Percentiles rank a stretch among this genome's conserved stretches.
Conservation (phyloP, 2,797 vertebrate genomes). For the Lutjanus campechanus region DNA sequence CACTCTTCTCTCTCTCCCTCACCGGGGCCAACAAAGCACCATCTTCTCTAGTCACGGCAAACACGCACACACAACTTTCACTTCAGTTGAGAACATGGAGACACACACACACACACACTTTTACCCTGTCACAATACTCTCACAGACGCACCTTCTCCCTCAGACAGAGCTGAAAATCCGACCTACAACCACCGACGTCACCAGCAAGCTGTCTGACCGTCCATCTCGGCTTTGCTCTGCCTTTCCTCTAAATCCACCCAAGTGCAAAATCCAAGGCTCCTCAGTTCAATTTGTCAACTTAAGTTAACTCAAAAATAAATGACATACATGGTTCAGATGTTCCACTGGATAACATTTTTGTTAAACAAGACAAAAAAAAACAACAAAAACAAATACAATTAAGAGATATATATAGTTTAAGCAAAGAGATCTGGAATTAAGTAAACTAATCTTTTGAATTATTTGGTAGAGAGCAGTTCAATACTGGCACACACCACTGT, state of each 20-base stretch:
- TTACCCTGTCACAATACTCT: conserved; percentile 65
- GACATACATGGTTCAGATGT: conserved; percentile 73
- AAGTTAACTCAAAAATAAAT: conserved; percentile 65
- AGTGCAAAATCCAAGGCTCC: conserved; percentile 88
- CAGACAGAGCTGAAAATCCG: conserved; percentile 46
- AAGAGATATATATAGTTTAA: conserved; percentile 71
- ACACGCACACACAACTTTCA: conserved; percentile 37
- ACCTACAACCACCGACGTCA: conserved; percentile 16
- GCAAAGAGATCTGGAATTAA: conserved; percentile 85
- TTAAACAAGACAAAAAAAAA: conserved; percentile 72
- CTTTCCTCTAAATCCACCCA: conserved; percentile 68
- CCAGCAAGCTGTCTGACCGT: neutral
- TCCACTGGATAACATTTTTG: conserved; percentile 76
- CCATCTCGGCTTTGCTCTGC: conserved; percentile 23
- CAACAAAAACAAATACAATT: conserved; percentile 33
- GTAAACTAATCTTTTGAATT: conserved; percentile 85
- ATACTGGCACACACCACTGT: conserved; percentile 87
- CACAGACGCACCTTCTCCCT: conserved; percentile 26
- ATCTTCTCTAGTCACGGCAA: conserved; percentile 44
- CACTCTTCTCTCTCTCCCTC: conserved; percentile 27
- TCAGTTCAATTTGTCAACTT: conserved; percentile 75
- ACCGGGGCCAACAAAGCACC: conserved; percentile 67
- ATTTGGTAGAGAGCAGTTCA: conserved; percentile 89
- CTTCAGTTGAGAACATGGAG: conserved; percentile 21
- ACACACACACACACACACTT: conserved; percentile 27